Base-by-base conservation (phyloP, 37 sponge, comb jelly and placozoan species). In the Petrosia ficiformis region DNA sequence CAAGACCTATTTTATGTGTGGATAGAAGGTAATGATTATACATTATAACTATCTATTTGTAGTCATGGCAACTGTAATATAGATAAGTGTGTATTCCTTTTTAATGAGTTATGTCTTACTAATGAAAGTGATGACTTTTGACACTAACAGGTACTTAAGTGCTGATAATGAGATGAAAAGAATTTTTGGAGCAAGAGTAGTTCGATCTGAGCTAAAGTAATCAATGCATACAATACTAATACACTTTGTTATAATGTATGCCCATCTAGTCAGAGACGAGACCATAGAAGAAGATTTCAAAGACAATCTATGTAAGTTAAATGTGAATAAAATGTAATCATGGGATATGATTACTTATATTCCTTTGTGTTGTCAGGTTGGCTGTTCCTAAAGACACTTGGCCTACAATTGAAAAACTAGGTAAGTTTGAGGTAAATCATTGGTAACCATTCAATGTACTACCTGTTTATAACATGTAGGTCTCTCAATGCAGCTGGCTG, bases 141-240 rank as follows among this genome's bases (percentile, higher is more conserved):
- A 67, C 22, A 44, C 3, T 22, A 16, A 8, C 59, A 78, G 74
- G 25, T 91, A 71, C 35, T 69, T 96, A 68, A 96, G 82, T 84
- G 82, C 87, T 73, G 89, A 96, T 1, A 90, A 84, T 79, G 97
- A 96, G 61, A 85, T 96, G 86, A 70, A 82, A 75, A 73, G 92
- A 72, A 93, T 93, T 74, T 96, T 96, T 93, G 97, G 97, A 1
- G 85, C 95, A 28, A 79, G 77, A 67, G 95, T 84, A 26, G 92
- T 90, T 29, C n/a, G 84, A n/a, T 86, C 74, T 29, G 87, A 65
- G 14, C 54, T 19, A 14, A 48, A n/a, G n/a, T n/a, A n/a, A n/a
- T n/a, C n/a, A n/a, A n/a, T n/a, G n/a, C n/a, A n/a, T n/a, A n/a
- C n/a, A n/a, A n/a, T n/a, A n/a, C n/a, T n/a, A n/a, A n/a, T n/a